Evolutionary conservation across 2,113 vertebrate species (phyloP), one percentile per base, ranked within the genome.

Genomic region (Crotalus viridis): DNA sequence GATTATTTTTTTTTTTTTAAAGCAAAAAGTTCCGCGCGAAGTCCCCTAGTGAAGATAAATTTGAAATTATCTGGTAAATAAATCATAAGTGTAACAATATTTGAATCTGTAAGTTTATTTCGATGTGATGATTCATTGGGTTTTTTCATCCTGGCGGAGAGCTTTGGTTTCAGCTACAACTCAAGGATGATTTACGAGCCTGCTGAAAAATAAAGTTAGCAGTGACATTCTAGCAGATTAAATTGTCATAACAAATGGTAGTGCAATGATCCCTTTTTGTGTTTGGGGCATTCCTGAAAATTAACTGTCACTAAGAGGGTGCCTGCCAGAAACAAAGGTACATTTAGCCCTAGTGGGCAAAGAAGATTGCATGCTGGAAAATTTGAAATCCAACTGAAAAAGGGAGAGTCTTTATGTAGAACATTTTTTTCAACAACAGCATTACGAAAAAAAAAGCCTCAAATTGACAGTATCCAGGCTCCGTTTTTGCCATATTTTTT

Each of bases 191-290:
- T 93, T 95, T 92, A 94, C 95, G 92, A 96, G 56, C 69, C 88
- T 90, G 87, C 95, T 96, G 93, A 92, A 97, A 88, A 97, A 95
- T 94, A 96, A 89, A 94, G 69, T 86, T 95, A 93, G 51, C 91
- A 95, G 96, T 96, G 91, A 94, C 92, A 95, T 94, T 95, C 94
- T 43, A 46, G 93, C 94, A 95, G 92, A 94, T 95, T 95, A 95
- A 96, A 95, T 94, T 93, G 95, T 89, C 95, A 96, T 94, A 96
- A 97, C 91, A 97, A 96, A 94, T 93, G 90, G 81, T 52, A 93
- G 21, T 90, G 54, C 91, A 95, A 97, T 94, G 96, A 93, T 94
- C 94, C 90, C 85, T 96, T 96, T 95, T 91, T 95, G 96, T 91
- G 92, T 85, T 85, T 93, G 19, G 95, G 64, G 61, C 64, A 93